Conservation (phyloP, 2,888 invertebrate genomes). For the Leptarthrus brevirostris region DNA sequence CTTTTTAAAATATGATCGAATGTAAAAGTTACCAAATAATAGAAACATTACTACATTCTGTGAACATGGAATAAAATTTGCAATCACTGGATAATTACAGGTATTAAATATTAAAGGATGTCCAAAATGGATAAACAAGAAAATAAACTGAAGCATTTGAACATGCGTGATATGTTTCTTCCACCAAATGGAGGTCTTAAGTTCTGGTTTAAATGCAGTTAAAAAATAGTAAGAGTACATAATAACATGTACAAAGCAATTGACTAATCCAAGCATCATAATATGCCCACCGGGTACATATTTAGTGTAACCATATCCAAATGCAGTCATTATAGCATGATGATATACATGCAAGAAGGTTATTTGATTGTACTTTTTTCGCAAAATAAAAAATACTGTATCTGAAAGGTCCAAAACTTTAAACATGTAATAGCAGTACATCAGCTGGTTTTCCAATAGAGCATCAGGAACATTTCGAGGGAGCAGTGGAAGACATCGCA, state of each 20-base stretch:
- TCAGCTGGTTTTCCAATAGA: neutral
- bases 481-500: neutral
- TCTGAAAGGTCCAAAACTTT: slow-evolving; percentile 76
- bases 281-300: slow-evolving; percentile 76
- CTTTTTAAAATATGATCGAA: slow-evolving; percentile 71
- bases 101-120: slow-evolving; percentile 66
- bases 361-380: slow-evolving; percentile 76
- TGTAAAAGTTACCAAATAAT: slow-evolving; percentile 77
- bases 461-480: neutral
- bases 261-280: slow-evolving; percentile 74
- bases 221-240: slow-evolving; percentile 88
- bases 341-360: slow-evolving; percentile 79
- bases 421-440: slow-evolving; percentile 72
- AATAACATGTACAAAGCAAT: slow-evolving; percentile 79
- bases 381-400: slow-evolving; percentile 77
- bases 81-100: slow-evolving; percentile 73
- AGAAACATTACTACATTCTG: slow-evolving; percentile 76
- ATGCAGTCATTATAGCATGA: slow-evolving; percentile 76
- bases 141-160: slow-evolving; percentile 81
- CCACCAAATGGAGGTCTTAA: slow-evolving; percentile 81
- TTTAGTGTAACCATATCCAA: slow-evolving; percentile 71
- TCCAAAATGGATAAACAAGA: slow-evolving; percentile 71
- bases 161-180: slow-evolving; percentile 87
- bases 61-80: slow-evolving; percentile 70
- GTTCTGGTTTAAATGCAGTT: slow-evolving; percentile 76